Conservation (phyloP, 1,140 invertebrate species). For the Drosophila sp. region DNA sequence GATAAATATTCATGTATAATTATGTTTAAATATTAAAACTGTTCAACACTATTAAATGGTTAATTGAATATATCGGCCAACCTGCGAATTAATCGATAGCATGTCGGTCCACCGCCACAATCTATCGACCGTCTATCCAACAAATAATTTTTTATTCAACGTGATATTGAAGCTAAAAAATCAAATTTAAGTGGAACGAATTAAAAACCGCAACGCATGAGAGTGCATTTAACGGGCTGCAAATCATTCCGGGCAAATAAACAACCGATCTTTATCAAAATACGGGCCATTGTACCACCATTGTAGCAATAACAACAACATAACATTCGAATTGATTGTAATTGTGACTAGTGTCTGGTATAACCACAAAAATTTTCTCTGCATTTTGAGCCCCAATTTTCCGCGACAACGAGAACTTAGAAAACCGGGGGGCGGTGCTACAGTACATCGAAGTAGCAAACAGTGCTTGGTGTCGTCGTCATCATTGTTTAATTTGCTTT, state of each 20-base stretch:
- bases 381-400: constrained; percentile 60
- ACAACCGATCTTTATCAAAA: constrained; percentile 34
- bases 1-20: too few relatives aligned
- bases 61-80: neutral
- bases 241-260: constrained; percentile 62
- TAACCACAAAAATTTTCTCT: constrained; percentile 80
- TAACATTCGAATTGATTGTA: constrained; percentile 38
- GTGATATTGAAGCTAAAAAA: constrained; percentile 44
- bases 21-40: neutral
- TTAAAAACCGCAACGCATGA: constrained; percentile 57
- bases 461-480: constrained; percentile 38
- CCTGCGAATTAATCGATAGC: constrained; percentile 4
- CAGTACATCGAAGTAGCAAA: constrained; percentile 35
- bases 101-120: constrained; percentile 33
- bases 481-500: constrained; percentile 45
- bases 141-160: constrained; percentile 47
- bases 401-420: constrained; percentile 47
- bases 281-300: constrained; percentile 22
- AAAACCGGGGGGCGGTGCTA: constrained; percentile 24
- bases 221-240: constrained; percentile 72
- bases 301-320: constrained; percentile 40
- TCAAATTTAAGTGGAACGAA: constrained; percentile 62
- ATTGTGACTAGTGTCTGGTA: constrained; percentile 61
- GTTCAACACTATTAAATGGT: neutral
- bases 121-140: constrained; percentile 44